These are phyloP conservation scores for Spicauda simplicius DNA, from an alignment of 2,888 invertebrate species.

Conservation along the genomic window DNA sequence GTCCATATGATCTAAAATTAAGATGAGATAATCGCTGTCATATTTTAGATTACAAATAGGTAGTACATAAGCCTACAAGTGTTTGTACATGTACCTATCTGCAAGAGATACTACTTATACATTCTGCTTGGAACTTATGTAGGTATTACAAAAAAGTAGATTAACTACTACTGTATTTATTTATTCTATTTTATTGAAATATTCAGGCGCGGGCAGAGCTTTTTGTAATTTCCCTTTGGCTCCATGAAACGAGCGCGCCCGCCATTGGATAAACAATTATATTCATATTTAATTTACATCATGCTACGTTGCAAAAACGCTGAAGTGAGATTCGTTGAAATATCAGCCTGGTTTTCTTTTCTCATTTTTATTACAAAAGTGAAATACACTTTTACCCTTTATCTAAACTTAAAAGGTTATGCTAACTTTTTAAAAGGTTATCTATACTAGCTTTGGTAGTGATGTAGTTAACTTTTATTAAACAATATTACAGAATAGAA, in stretches of 20 bases:
- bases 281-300: constrained; percentile 23
- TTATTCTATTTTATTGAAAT: constrained; percentile 13
- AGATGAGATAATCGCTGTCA: too few species aligned
- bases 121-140: too few species aligned
- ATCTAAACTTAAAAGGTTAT: background rate
- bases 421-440: background rate
- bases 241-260: background rate
- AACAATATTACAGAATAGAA: too few species aligned
- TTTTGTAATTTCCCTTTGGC: constrained; percentile 23
- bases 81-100: too few species aligned
- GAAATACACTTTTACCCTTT: background rate
- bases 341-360: background rate
- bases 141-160: too few species aligned
- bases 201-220: constrained; percentile 12
- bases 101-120: too few species aligned
- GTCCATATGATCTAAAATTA: too few species aligned
- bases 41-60: too few species aligned
- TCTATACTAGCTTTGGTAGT: background rate
- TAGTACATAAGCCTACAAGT: too few species aligned
- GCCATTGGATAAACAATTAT: constrained; percentile 12
- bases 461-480: too few species aligned
- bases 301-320: constrained; percentile 8
- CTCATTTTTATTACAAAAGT: background rate
- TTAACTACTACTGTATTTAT: constrained; percentile 3
- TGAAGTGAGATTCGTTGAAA: background rate